Evolutionary conservation across 2,888 invertebrate species (phyloP).

Genomic region (Drosophila anomelani): DNA sequence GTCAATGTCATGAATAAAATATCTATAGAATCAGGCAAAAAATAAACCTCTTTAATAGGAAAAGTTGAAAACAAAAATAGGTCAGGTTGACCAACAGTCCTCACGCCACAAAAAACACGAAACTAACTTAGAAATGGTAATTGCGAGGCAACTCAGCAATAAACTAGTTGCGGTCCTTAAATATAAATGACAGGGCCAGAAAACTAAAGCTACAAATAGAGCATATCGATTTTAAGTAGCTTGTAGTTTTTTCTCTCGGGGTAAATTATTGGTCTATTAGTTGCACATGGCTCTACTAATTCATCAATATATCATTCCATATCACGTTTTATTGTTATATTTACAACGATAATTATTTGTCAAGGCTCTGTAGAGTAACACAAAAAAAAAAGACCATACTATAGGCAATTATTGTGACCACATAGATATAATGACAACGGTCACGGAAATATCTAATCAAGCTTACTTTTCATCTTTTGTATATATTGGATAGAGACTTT

Average conservation of each 20-base stretch:
- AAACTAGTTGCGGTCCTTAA: slow-evolving; percentile 9
- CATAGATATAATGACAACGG: slow-evolving; percentile 68
- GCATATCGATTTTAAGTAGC: slow-evolving; percentile 16
- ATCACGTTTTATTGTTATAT: slow-evolving; percentile 16
- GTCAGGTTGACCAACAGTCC: slow-evolving; percentile 3
- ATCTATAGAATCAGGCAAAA: background rate
- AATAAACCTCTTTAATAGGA: background rate
- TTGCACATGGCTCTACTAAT: slow-evolving; percentile 1
- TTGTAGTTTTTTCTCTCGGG: background rate
- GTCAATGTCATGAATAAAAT: background rate
- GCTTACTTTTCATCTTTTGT: slow-evolving; percentile 26
- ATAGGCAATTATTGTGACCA: slow-evolving; percentile 12
- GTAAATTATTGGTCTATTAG: background rate
- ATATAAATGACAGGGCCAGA: slow-evolving; percentile 2
- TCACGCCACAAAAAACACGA: slow-evolving; percentile 7
- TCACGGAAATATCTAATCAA: slow-evolving; percentile 82
- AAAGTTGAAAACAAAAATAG: background rate
- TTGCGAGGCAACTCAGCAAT: slow-evolving; percentile 11
- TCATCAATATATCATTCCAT: slow-evolving; percentile 6
- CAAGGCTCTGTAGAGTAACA: slow-evolving; percentile 7
- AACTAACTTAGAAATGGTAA: slow-evolving; percentile 8
- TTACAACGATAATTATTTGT: slow-evolving; percentile 25
- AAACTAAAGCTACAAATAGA: background rate
- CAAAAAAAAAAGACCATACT: background rate
- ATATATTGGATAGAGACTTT: background rate